Percentiles rank a stretch among this genome's conserved stretches.
phyloP scores from a whole-genome alignment of 1,140 invertebrate genomes.

The Galleria mellonella region DNA sequence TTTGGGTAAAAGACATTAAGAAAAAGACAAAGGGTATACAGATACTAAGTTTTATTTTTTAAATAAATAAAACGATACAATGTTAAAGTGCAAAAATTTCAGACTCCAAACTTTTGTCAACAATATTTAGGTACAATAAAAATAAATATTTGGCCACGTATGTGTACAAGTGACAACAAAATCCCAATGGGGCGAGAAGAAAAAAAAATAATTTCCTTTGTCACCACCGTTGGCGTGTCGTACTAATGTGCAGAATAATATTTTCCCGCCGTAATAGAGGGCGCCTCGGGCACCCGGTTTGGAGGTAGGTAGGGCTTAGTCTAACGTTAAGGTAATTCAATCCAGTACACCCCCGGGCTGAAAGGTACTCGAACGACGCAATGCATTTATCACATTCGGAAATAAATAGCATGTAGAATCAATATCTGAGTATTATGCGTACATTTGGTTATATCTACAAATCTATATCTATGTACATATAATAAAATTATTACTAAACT shows the following conservation, averaged over 20 bases:
- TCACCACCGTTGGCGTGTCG: slow-evolving; percentile 24
- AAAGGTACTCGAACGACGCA: slow-evolving; percentile 10
- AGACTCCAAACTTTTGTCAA: neutral
- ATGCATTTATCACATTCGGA: slow-evolving; percentile 11
- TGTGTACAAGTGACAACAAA: slow-evolving; percentile 1
- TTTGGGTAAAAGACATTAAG: too few species aligned
- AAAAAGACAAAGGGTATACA: too few species aligned
- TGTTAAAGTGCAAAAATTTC: too few species aligned
- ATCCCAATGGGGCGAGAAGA: slow-evolving; percentile 14
- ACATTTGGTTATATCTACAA: too few species aligned
- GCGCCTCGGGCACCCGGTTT: slow-evolving; percentile 26
- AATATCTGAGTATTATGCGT: too few species aligned
- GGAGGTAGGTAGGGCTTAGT: slow-evolving; percentile 5
- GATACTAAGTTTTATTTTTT: too few species aligned
- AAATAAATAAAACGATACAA: too few species aligned
- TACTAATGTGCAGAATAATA: slow-evolving; percentile 55
- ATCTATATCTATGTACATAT: too few species aligned
- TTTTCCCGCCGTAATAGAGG: slow-evolving; percentile 29
- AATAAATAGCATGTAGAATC: neutral
- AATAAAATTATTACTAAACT: too few species aligned
- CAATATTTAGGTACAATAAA: too few species aligned
- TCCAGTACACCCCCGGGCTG: slow-evolving; percentile 8
- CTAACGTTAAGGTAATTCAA: slow-evolving; percentile 16
- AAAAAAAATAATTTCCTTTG: slow-evolving; percentile 25
- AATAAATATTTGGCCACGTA: too few species aligned